Conservation (phyloP, 1,140 invertebrate genomes). For the Armadillidium nasatum region DNA sequence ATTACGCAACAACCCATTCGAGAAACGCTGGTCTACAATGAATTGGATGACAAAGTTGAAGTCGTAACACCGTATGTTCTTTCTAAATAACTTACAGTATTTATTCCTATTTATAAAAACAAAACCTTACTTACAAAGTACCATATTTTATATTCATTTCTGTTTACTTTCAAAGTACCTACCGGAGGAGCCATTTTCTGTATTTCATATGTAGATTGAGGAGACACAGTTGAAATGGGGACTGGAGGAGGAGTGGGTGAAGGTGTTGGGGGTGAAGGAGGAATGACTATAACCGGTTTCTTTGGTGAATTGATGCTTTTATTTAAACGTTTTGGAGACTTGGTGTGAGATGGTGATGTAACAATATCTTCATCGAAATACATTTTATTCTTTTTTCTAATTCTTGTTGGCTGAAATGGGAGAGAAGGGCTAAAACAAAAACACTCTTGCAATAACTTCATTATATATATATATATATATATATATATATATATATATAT, state of each 20-base stretch:
- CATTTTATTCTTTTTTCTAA: slow-evolving; percentile 81
- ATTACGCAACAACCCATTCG: too few relatives aligned
- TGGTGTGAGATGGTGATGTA: slow-evolving; percentile 61
- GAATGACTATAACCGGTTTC: background rate
- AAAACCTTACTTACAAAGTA: too few relatives aligned
- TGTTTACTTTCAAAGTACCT: background rate
- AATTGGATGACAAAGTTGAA: too few relatives aligned
- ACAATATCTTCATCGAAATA: slow-evolving; percentile 89
- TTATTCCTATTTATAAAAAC: too few relatives aligned
- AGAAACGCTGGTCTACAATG: too few relatives aligned
- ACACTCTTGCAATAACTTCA: too few relatives aligned
- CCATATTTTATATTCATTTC: too few relatives aligned
- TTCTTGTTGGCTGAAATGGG: slow-evolving; percentile 64
- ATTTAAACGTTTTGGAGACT: slow-evolving; percentile 48
- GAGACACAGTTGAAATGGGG: background rate
- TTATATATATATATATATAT: background rate
- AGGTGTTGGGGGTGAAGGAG: slow-evolving; percentile 47
- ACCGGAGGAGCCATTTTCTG: background rate
- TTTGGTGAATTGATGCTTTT: background rate
- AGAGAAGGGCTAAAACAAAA: too few relatives aligned
- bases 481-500: slow-evolving; percentile 3
- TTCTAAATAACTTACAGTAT: too few relatives aligned
- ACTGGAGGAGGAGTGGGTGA: slow-evolving; percentile 14
- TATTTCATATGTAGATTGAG: background rate
- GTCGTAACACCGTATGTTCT: too few relatives aligned